Evolutionary conservation across 2,113 vertebrate genomes (phyloP).

Genomic region (Triplophysa dalaica): DNA sequence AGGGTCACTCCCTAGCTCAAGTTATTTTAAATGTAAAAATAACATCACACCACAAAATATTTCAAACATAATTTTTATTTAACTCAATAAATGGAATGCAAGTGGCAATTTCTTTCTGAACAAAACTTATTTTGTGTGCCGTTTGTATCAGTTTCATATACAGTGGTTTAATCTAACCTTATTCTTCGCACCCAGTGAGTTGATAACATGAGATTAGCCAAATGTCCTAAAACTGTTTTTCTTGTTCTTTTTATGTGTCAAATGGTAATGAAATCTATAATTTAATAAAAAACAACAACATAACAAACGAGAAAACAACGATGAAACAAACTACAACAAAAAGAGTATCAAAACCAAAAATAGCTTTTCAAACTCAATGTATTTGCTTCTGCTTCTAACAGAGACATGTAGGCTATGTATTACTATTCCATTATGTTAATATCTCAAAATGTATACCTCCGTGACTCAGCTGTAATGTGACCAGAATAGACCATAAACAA

Average conservation of each 20-base stretch:
- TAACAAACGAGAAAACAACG: neutral
- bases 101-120: neutral
- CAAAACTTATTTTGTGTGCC: neutral
- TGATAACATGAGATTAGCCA: neutral
- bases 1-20: too few relatives aligned
- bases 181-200: neutral
- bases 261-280: neutral
- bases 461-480: neutral
- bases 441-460: too few relatives aligned
- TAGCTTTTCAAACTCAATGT: neutral
- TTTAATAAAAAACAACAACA: neutral
- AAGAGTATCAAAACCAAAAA: constrained; percentile 16
- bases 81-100: neutral
- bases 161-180: neutral
- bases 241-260: neutral
- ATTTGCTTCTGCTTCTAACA: neutral
- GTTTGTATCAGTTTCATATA: constrained; percentile 1
- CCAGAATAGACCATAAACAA: neutral
- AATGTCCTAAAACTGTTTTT: neutral
- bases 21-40: too few relatives aligned
- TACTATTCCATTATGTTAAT: neutral
- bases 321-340: constrained; percentile 1
- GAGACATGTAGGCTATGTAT: neutral
- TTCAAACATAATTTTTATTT: constrained; percentile 28
- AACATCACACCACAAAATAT: neutral